phyloP scores from a whole-genome alignment of 2,888 invertebrate genomes.

The Drosophila emarginata region DNA sequence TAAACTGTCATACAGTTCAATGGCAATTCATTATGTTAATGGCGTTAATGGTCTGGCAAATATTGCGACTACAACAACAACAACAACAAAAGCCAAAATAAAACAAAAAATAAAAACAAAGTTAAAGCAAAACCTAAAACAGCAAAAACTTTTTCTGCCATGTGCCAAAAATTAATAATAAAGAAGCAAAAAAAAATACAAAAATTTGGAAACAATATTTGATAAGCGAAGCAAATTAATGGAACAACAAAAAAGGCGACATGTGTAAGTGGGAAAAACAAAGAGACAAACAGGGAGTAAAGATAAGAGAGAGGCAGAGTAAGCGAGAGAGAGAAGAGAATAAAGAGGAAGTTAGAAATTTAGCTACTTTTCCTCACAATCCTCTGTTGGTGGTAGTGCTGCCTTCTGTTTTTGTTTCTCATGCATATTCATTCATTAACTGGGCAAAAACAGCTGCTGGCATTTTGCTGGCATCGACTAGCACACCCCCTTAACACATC shows the following conservation, averaged over 20 bases:
- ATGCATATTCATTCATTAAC: conserved; percentile 74
- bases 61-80: conserved; percentile 54
- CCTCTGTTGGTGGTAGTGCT: neutral
- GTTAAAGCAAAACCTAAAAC: conserved; percentile 7
- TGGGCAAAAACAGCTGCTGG: conserved; percentile 64
- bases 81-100: conserved; percentile 27
- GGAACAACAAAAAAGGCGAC: conserved; percentile 44
- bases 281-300: neutral
- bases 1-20: conserved; percentile 49
- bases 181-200: conserved; percentile 23
- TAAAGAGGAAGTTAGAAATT: neutral
- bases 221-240: conserved; percentile 72
- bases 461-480: conserved; percentile 39
- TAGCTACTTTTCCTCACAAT: neutral
- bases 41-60: conserved; percentile 77
- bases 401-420: conserved; percentile 30
- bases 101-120: neutral
- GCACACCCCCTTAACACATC: neutral
- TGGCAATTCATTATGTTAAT: conserved; percentile 78
- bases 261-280: conserved; percentile 34
- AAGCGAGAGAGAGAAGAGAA: neutral
- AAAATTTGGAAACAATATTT: conserved; percentile 66
- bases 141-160: conserved; percentile 27
- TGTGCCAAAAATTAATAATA: conserved; percentile 39
- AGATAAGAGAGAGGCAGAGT: neutral